Percentiles rank a stretch among this genome's conserved stretches.
Conservation (phyloP, 2,888 invertebrate genomes). For the Leuctra nigra region DNA sequence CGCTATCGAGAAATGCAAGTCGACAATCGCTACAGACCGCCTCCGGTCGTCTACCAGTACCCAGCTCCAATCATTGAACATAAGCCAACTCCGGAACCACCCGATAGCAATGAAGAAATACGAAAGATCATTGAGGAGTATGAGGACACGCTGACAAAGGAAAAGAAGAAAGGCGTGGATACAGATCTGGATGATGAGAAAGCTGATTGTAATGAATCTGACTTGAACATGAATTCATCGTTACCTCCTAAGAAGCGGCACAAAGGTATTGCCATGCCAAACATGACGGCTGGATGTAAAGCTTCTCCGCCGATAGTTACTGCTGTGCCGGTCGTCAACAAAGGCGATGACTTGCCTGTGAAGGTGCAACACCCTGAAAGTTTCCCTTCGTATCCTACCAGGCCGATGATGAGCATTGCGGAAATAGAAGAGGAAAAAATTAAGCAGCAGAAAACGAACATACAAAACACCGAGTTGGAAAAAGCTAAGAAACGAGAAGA, state of each 20-base stretch:
- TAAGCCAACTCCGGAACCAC: not conserved
- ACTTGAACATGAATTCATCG: not conserved
- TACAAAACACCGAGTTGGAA: not conserved
- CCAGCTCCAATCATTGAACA: not conserved
- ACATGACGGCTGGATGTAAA: not conserved
- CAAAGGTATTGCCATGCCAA: not conserved
- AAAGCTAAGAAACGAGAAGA: constrained; percentile 10
- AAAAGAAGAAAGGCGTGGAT: not conserved
- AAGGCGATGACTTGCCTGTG: too few relatives aligned
- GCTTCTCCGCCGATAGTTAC: too few relatives aligned
- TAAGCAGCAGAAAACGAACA: not conserved
- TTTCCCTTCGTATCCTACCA: constrained; percentile 38
- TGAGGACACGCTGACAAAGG: not conserved
- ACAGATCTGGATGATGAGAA: not conserved
- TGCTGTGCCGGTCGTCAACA: too few relatives aligned
- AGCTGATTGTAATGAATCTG: not conserved
- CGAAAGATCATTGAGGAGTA: not conserved
- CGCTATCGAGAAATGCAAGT: not conserved
- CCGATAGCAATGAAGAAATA: constrained; percentile 3
- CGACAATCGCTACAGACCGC: not conserved
- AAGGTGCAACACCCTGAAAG: constrained; percentile 1
- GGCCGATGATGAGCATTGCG: constrained; percentile 40
- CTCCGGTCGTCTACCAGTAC: too few relatives aligned
- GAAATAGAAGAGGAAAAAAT: constrained; percentile 34
- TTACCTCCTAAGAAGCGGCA: constrained; percentile 13